phyloP scores from a whole-genome alignment of 1,140 invertebrate species.

The Ladona fulva region DNA sequence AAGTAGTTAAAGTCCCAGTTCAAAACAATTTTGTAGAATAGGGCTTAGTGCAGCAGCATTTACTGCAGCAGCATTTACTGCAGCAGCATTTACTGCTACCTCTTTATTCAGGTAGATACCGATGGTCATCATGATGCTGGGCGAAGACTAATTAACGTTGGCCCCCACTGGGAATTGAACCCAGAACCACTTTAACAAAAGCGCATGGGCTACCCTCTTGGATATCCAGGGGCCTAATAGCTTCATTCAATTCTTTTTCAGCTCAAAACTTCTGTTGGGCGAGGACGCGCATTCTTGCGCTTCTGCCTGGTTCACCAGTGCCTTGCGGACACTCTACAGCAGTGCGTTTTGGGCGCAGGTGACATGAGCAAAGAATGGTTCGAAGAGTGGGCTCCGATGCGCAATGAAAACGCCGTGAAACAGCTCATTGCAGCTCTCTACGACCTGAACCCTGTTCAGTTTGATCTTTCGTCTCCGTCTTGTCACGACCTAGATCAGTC shows the following conservation, averaged over 20 bases:
- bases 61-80: too few species aligned
- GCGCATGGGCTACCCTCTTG: too few species aligned
- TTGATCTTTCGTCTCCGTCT: conserved; percentile 35
- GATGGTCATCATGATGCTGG: too few species aligned
- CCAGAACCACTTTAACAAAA: too few species aligned
- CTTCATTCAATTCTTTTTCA: conserved; percentile 22
- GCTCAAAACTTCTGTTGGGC: conserved; percentile 37
- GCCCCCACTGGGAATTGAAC: too few species aligned
- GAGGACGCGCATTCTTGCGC: conserved; percentile 37
- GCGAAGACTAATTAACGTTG: too few species aligned
- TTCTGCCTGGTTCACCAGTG: conserved; percentile 39
- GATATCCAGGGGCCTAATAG: too few species aligned
- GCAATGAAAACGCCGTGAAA: background rate
- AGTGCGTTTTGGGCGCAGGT: conserved; percentile 31
- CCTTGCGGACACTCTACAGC: conserved; percentile 38
- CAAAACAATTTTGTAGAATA: too few species aligned
- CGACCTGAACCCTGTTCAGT: conserved; percentile 40
- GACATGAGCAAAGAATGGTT: conserved; percentile 28
- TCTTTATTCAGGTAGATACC: too few species aligned
- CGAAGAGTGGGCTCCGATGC: conserved; percentile 12
- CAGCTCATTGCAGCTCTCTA: conserved; percentile 30
- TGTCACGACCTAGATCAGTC: conserved; percentile 39
- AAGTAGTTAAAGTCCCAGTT: too few species aligned
- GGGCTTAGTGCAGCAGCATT: too few species aligned
- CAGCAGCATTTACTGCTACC: too few species aligned